Base-by-base conservation (phyloP, 1,140 invertebrate species). In the Drosophila dunni region DNA sequence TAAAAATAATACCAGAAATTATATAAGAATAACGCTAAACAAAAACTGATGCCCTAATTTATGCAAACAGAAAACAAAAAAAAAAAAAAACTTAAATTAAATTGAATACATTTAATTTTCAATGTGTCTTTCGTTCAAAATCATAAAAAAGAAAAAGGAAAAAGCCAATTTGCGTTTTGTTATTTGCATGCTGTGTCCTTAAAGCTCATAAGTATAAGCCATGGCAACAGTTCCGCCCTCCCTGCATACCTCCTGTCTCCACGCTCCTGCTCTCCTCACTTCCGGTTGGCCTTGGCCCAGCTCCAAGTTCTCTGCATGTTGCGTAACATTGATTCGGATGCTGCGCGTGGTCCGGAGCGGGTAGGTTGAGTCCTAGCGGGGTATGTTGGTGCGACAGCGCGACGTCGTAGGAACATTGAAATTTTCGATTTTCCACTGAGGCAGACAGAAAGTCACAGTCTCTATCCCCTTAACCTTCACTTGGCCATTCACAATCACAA, bases 61-160 rank as follows among this genome's bases (percentile, higher is more conserved):
- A 91, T 78, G 88, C 89, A 88, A 77, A 90, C 79, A 57, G 34
- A 62, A 64, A 74, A 82, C 9, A 45, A 20, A 17, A 46, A 46
- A 24, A 3, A 24, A 2, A 45, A 46, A 46, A 46, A 15, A 13
- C 5, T 17, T n/a, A n/a, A n/a, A n/a, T n/a, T n/a, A n/a, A 48
- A 80, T 80, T 85, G 81, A 91, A 82, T 85, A 91, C 83, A 76
- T 91, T 82, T 91, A 84, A 91, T 91, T 91, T 91, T 91, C 81
- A 91, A 91, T 91, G 89, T 91, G 89, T 91, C 89, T 91, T 91
- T 91, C 89, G 89, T 91, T 91, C 89, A 91, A 91, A 89, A 85
- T 89, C 84, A 89, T 79, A 89, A 89, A 64, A 63, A 29, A 29
- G 24, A 29, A 29, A 29, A 29, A 29, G 64, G 36, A 51, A 78